Percentiles rank a stretch among this genome's conserved stretches.
Evolutionary conservation across 2,888 invertebrate genomes (phyloP).

Genomic region (Morinoia aosen): DNA sequence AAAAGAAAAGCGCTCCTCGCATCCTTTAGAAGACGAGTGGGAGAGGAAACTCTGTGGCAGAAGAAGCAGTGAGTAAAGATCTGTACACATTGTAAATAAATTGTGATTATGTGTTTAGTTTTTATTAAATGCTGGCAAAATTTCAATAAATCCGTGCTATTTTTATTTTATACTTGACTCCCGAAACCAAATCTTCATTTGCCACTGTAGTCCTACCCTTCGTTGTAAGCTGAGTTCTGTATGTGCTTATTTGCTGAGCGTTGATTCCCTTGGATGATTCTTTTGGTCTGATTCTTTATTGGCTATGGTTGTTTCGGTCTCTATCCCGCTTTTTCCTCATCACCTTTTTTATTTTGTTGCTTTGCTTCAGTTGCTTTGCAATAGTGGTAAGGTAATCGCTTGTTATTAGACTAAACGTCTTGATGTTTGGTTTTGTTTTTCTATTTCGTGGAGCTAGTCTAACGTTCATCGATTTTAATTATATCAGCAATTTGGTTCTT

Average conservation of each 20-base stretch:
- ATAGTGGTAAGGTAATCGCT: background rate
- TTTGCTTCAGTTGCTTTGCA: background rate
- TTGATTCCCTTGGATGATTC: background rate
- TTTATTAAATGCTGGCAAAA: background rate
- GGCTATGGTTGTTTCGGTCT: background rate
- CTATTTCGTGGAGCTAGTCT: background rate
- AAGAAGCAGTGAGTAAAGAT: conserved; percentile 65
- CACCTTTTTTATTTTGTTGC: background rate
- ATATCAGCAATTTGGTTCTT: background rate
- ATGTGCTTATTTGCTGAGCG: background rate
- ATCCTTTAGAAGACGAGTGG: conserved; percentile 66
- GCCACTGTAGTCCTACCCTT: background rate
- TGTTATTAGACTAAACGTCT: background rate
- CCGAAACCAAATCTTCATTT: background rate
- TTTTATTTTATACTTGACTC: background rate
- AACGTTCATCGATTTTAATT: background rate
- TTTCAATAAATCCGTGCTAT: background rate
- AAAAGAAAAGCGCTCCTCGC: conserved; percentile 61
- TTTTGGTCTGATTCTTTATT: background rate
- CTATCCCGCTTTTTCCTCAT: background rate
- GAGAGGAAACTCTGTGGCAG: conserved; percentile 67
- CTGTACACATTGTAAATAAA: conserved; percentile 38
- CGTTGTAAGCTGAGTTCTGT: background rate
- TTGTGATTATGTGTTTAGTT: background rate
- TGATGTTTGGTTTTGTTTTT: background rate